phyloP scores from a whole-genome alignment of 2,888 invertebrate genomes.

The Scaptomyza reducta region DNA sequence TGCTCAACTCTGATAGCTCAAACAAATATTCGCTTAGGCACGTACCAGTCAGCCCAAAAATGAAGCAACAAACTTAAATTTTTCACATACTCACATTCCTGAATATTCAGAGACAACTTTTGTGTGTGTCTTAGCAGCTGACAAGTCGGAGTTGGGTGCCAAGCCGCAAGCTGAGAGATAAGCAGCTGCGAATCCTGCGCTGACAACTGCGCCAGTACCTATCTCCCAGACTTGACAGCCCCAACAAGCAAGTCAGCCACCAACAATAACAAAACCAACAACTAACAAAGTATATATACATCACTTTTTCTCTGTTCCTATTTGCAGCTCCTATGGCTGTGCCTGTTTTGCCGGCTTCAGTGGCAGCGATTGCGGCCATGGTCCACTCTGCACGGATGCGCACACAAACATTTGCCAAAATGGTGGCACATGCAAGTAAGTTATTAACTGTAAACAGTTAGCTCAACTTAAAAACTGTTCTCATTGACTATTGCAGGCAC shows the following conservation, averaged over 20 bases:
- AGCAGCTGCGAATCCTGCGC: slow-evolving; percentile 35
- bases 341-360: slow-evolving; percentile 92
- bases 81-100: slow-evolving; percentile 9
- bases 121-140: slow-evolving; percentile 28
- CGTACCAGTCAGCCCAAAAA: slow-evolving; percentile 33
- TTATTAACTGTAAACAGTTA: slow-evolving; percentile 36
- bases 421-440: slow-evolving; percentile 93
- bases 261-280: background rate
- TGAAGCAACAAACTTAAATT: slow-evolving; percentile 19
- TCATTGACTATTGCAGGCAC: slow-evolving; percentile 85
- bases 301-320: slow-evolving; percentile 25
- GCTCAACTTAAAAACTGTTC: background rate
- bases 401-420: slow-evolving; percentile 90
- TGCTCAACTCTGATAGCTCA: slow-evolving; percentile 7
- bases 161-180: slow-evolving; percentile 36
- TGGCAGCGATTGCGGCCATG: slow-evolving; percentile 91
- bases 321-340: slow-evolving; percentile 90
- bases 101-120: slow-evolving; percentile 29
- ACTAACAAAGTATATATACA: slow-evolving; percentile 12
- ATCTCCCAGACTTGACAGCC: slow-evolving; percentile 21
- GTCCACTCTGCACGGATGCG: slow-evolving; percentile 90
- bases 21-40: slow-evolving; percentile 39
- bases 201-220: slow-evolving; percentile 44
- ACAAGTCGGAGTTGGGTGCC: slow-evolving; percentile 20
- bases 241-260: background rate